Conservation (phyloP, 2,888 invertebrate species). For the Acleris literana region DNA sequence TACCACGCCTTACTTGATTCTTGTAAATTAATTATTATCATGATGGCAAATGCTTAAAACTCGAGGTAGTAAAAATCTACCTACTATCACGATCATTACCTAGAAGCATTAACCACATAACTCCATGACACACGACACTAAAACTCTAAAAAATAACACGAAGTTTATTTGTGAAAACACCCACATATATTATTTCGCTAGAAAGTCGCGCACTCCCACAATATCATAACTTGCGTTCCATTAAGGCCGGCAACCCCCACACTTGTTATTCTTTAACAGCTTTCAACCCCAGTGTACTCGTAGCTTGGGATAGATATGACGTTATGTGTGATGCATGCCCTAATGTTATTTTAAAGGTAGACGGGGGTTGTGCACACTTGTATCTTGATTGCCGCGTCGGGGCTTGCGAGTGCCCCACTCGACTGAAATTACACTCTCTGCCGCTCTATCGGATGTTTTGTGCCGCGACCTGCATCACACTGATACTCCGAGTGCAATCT, state of each 20-base stretch:
- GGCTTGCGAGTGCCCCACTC: conserved; percentile 65
- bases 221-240: conserved; percentile 21
- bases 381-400: conserved; percentile 61
- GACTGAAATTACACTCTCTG: conserved; percentile 70
- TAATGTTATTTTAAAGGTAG: conserved; percentile 60
- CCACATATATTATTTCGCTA: conserved; percentile 4
- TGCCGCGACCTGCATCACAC: conserved; percentile 55
- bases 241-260: conserved; percentile 12
- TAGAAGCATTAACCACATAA: too few relatives aligned
- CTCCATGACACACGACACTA: too few relatives aligned
- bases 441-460: conserved; percentile 64
- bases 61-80: too few relatives aligned
- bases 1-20: too few relatives aligned
- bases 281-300: conserved; percentile 27
- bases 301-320: conserved; percentile 21
- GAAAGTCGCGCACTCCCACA: conserved; percentile 15
- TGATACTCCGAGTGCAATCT: conserved; percentile 54
- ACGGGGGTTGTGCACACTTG: conserved; percentile 52
- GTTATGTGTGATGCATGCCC: conserved; percentile 41
- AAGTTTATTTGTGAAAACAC: conserved; percentile 10
- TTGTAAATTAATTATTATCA: too few relatives aligned
- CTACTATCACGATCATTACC: too few relatives aligned
- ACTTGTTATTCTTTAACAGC: conserved; percentile 33
- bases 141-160: too few relatives aligned
- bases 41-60: too few relatives aligned